phyloP scores from a whole-genome alignment of 2,113 vertebrate species.

The Cavia porcellus region DNA sequence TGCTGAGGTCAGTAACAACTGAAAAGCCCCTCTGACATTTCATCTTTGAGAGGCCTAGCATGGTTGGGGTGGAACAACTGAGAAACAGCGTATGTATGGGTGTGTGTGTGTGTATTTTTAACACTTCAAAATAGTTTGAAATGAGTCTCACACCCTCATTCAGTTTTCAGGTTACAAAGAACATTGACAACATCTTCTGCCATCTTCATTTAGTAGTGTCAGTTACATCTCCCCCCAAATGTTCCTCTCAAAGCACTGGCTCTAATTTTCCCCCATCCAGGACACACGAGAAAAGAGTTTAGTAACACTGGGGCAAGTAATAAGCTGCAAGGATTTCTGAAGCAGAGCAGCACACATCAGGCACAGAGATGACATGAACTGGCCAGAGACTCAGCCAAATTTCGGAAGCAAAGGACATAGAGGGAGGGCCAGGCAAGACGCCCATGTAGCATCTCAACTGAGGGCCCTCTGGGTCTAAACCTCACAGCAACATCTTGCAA shows the following conservation, averaged over 20 bases:
- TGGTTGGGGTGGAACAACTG: constrained; percentile 1
- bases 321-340: constrained; percentile 50
- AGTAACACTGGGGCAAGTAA: constrained; percentile 53
- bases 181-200: constrained; percentile 30
- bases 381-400: neutral
- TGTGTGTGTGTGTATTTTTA: neutral
- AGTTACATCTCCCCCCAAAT: neutral
- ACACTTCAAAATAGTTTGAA: constrained; percentile 56
- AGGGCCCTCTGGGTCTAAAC: neutral
- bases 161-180: constrained; percentile 67
- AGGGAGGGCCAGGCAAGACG: neutral
- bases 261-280: neutral
- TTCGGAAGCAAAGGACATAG: constrained; percentile 14
- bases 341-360: constrained; percentile 12
- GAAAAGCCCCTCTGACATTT: constrained; percentile 28
- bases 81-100: neutral
- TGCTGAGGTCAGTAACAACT: constrained; percentile 56
- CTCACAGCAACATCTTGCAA: neutral
- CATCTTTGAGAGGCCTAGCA: neutral
- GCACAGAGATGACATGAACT: neutral
- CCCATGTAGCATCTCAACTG: neutral
- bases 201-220: constrained; percentile 15
- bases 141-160: constrained; percentile 39
- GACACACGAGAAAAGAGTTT: neutral
- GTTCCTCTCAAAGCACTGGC: constrained; percentile 6